phyloP scores from a whole-genome alignment of 2,797 vertebrate species.

The Peromyscus aztecus region DNA sequence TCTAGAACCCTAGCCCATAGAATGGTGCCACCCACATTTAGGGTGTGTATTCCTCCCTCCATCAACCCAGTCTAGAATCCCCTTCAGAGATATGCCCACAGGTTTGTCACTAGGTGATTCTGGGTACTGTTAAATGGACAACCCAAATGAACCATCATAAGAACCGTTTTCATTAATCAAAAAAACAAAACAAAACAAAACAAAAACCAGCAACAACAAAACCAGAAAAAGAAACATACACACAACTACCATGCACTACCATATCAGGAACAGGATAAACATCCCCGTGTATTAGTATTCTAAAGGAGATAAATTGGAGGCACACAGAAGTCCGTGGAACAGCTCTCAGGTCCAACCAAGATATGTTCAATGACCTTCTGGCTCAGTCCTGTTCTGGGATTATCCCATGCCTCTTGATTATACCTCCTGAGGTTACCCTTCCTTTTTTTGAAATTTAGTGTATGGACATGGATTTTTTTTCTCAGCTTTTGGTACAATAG shows the following conservation, averaged over 20 bases:
- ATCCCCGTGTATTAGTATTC: background rate
- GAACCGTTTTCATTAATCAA: background rate
- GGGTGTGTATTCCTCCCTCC: background rate
- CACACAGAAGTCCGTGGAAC: background rate
- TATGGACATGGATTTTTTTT: background rate
- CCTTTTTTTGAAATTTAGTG: background rate
- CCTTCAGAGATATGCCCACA: background rate
- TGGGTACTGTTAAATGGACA: background rate
- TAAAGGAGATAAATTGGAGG: background rate
- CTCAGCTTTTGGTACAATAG: background rate
- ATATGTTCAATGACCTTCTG: background rate
- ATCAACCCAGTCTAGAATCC: background rate
- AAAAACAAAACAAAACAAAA: background rate
- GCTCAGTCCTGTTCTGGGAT: background rate
- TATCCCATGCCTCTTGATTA: background rate
- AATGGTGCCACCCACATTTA: background rate
- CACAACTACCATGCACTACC: background rate
- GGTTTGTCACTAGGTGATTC: background rate
- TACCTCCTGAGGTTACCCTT: background rate
- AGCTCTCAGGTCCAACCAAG: conserved; percentile 18
- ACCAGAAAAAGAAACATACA: background rate
- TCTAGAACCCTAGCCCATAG: background rate
- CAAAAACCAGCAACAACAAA: background rate
- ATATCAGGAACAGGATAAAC: background rate
- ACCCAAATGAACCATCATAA: background rate